Evolutionary conservation across 2,888 invertebrate species (phyloP), one percentile per base, ranked within the genome.

Genomic region (Megaustenia siamemsis): DNA sequence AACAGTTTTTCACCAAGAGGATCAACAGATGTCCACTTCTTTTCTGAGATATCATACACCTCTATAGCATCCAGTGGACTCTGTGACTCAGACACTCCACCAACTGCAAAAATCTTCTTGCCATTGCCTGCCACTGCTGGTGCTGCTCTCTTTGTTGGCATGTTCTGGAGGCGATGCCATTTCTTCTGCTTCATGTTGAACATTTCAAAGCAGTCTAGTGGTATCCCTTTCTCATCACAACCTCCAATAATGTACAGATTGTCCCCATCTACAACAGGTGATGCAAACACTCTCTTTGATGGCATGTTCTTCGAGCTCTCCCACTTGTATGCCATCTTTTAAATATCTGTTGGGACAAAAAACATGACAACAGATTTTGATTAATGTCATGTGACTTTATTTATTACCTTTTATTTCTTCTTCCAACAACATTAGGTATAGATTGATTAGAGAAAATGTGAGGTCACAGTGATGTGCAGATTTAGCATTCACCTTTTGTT

Each of bases 121-220:
- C 90, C 92, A 10, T 91, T 82, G 8, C 90, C 86, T 6, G 90
- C 91, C 24, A 88, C 88, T 24, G 92, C 90, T 2, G 92, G 89
- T 0, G 92, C 93, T 12, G 93, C 93, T 60, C 93, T 86, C 76
- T 91, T 92, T 35, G 92, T 93, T 8, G 92, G 92, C 93, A 93
- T 92, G 60, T 86, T 88, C n/a, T 89, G 86, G 21, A 92, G 85
- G 21, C 88, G 86, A 24, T 87, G 89, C 92, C 92, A 92, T 77
- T 89, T 90, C 82, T 89, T 89, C 83, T 90, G 82, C 56, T 83
- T 82, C 1, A 81, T 90, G 24, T 84, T 84, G 75, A 88, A 88
- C 82, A 91, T 89, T 82, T 93, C 93, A 87, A 92, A 90, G 32
- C 88, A 90, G 83, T 93, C 91, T 6, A 93, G 87, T 12, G 93